Evolutionary conservation across 2,113 vertebrate genomes (phyloP).

Genomic region (Protobothrops flavoviridis): DNA sequence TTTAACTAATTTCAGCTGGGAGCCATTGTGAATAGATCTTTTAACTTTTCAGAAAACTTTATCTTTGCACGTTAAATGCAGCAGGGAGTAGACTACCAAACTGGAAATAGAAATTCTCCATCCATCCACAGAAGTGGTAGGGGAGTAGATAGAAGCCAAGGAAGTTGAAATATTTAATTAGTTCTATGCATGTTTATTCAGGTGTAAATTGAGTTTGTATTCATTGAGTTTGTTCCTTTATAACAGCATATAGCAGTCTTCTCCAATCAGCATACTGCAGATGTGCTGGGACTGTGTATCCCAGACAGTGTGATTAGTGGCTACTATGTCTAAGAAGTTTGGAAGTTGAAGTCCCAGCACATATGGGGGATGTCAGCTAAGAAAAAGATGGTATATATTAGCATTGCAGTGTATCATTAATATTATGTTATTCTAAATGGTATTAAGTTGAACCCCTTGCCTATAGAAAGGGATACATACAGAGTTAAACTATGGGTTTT

Average conservation of each 20-base stretch:
- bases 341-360: not conserved
- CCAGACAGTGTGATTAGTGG: not conserved
- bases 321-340: not conserved
- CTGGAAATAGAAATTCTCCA: not conserved
- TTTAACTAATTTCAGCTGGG: slow-evolving; percentile 1
- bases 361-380: not conserved
- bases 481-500: not conserved
- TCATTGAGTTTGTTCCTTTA: not conserved
- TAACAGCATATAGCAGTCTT: not conserved
- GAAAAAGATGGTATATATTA: not conserved
- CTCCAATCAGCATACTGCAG: not conserved
- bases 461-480: not conserved
- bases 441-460: not conserved
- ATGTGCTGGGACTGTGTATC: not conserved
- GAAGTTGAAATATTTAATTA: not conserved
- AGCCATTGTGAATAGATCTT: not conserved
- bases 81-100: not conserved
- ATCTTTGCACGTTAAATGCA: not conserved
- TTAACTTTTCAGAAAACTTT: not conserved
- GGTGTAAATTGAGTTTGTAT: not conserved
- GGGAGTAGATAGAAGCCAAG: not conserved
- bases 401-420: not conserved
- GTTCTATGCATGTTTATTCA: not conserved
- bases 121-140: not conserved
- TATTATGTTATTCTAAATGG: not conserved